Conservation (phyloP, 1,140 invertebrate genomes). For the Sitodiplosis mosellana region DNA sequence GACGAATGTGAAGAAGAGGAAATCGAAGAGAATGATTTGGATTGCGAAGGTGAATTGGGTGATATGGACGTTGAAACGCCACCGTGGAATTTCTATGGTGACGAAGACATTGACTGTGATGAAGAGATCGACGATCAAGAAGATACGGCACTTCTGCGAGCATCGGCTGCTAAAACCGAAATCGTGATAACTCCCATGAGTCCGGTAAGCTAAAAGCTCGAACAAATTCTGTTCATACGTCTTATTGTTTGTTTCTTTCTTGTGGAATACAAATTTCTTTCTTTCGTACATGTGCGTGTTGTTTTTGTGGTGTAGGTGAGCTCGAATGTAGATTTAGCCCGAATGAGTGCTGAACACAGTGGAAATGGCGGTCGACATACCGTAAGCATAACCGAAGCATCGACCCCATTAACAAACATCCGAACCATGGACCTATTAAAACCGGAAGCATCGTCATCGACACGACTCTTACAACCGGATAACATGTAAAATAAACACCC, state of each 20-base stretch:
- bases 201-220: slow-evolving; percentile 21
- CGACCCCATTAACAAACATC: no score
- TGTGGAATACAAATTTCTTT: not conserved
- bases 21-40: slow-evolving; percentile 23
- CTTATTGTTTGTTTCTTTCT: not conserved
- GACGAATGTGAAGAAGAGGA: slow-evolving; percentile 31
- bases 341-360: no score
- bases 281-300: not conserved
- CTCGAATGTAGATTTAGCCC: not conserved
- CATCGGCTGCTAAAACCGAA: slow-evolving; percentile 23
- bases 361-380: no score
- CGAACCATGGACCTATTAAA: no score
- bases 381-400: no score
- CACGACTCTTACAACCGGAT: no score
- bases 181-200: slow-evolving; percentile 29
- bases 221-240: not conserved
- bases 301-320: not conserved
- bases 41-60: slow-evolving; percentile 22
- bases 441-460: no score
- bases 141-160: slow-evolving; percentile 32
- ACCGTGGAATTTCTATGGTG: slow-evolving; percentile 23
- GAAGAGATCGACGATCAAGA: slow-evolving; percentile 28
- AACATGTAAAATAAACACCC: no score
- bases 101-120: slow-evolving; percentile 28
- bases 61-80: slow-evolving; percentile 21